Evolutionary conservation across 2,797 vertebrate genomes (phyloP), one percentile per base, ranked within the genome.

Genomic region (Gobionotothen gibberifrons): DNA sequence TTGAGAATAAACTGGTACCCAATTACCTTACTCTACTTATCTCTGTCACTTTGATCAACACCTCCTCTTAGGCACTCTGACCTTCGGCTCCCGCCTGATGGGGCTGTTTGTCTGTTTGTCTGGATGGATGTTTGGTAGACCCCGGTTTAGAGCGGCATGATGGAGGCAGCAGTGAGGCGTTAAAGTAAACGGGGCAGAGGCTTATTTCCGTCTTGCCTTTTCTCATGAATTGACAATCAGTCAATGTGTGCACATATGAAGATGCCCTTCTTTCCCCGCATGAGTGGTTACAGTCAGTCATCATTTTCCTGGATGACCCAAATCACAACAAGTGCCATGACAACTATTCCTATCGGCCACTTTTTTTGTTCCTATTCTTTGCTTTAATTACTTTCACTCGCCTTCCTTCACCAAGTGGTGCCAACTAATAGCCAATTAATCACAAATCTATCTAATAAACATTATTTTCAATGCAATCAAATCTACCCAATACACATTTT

Each of bases 1-100:
- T 19, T 22, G 42, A 0, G 2, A 19, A n/a, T 63, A 72, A 76
- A 74, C 78, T 16, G 54, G 36, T 64, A 75, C 66, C 72, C 75
- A 42, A 16, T 64, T 79, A 72, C 36, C 63, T 67, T 32, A 76
- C 72, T 70, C 68, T 54, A 66, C 73, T 86, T 72, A 42, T 21
- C 69, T 65, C 64, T 46, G 76, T 75, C 76, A 74, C 81, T 76
- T 47, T 74, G 74, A 78, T 80, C 70, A 73, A 74, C 58, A 54
- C 44, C 81, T 69, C 79, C 22, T 74, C 76, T 58, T 1, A n/a
- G 8, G 22, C 59, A 64, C 60, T 42, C 61, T 76, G 78, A 75
- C 81, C 74, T 72, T 74, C 32, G 12, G 13, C 3, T 9, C 32
- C 6, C 32, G 32, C 32, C 32, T 36, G 32, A 36, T 36, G 32